Base-by-base conservation (phyloP, 2,797 vertebrate genomes). In the Esox lucius region DNA sequence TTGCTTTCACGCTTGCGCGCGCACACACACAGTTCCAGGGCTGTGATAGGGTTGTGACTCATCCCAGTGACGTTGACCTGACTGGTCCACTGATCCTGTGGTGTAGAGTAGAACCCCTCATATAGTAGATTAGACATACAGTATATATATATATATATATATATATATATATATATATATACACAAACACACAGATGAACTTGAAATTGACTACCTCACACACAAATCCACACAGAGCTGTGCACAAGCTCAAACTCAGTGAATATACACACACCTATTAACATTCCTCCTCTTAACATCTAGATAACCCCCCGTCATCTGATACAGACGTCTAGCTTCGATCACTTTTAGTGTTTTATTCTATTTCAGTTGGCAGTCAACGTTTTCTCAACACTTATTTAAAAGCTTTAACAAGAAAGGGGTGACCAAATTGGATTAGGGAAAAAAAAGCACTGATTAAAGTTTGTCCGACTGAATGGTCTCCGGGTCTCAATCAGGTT, bases 401-500 rank as follows among this genome's bases (percentile, higher is more conserved):
- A 22, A 76, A 64, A 24, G 26, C 24, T 83, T 70, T 74, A 76
- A 83, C 66, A 64, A 80, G 69, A 39, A 70, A 49, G 70, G 72
- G 80, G 72, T 83, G 82, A 83, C 53, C 49, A 87, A 90, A 87
- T 77, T 79, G 71, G 76, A 78, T 86, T 86, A 70, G 65, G 71
- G 59, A 3, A 5, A 84, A 78, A 89, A 89, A 88, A 88, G 84
- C 24, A 12, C 12, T 26, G 56, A 61, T 61, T 61, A 24, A 82
- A 80, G 82, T 80, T 82, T 86, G 82, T 69, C 74, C 86, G 87
- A 90, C 84, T 76, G 84, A 89, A 77, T 78, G 75, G 77, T 82
- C 86, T 81, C 83, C 79, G 80, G 74, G 78, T 84, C 85, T 90
- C 90, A 90, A 85, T 91, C 86, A 89, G 81, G 39, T 59, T 66